These are phyloP conservation scores for Henicopernis longicauda DNA, from an alignment of 2,113 vertebrate species.

Conservation along the genomic window DNA sequence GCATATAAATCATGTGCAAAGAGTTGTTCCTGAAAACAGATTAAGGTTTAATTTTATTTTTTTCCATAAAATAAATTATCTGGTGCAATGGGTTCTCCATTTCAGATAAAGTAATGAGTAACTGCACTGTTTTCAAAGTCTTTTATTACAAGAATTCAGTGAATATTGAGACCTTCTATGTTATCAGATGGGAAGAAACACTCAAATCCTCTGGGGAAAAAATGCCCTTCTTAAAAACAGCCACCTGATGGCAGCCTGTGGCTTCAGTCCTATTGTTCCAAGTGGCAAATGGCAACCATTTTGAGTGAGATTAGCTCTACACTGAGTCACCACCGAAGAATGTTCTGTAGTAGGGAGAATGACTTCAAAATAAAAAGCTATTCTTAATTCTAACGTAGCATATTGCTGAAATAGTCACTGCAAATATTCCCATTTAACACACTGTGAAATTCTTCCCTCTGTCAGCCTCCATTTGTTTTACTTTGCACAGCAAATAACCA, in stretches of 20 bases:
- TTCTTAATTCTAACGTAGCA: background rate
- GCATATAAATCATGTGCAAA: background rate
- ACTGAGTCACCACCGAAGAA: constrained; percentile 42
- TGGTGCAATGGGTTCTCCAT: background rate
- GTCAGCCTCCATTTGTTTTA: background rate
- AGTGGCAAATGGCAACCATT: constrained; percentile 63
- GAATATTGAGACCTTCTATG: background rate
- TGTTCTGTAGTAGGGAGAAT: background rate
- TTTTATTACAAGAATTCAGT: background rate
- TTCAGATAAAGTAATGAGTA: background rate
- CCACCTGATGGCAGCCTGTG: constrained; percentile 66
- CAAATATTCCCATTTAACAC: background rate
- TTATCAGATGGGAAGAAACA: background rate
- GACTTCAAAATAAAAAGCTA: constrained; percentile 15
- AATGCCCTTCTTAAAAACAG: constrained; percentile 42
- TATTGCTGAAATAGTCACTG: background rate
- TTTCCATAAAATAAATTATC: background rate
- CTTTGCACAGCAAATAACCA: background rate
- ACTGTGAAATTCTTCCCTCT: background rate
- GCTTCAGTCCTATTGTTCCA: constrained; percentile 41
- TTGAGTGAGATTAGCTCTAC: constrained; percentile 41
- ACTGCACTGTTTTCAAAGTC: background rate
- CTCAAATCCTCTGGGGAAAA: background rate
- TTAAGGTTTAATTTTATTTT: background rate
- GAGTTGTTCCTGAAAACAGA: background rate